phyloP scores from a whole-genome alignment of 2,797 vertebrate species.

The Mus minutoides region DNA sequence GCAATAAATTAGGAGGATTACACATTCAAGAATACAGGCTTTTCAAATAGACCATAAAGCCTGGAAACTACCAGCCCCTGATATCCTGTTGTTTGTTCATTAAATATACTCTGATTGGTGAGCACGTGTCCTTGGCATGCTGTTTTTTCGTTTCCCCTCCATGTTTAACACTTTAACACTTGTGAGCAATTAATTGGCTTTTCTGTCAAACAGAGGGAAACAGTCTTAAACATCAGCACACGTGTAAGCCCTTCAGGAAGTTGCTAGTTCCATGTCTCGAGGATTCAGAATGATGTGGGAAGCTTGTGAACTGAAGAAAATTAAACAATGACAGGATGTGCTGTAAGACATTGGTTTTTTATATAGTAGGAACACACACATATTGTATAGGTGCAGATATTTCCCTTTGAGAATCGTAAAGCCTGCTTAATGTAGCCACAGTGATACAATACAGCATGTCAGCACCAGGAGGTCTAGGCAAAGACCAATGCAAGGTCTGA shows the following conservation, averaged over 20 bases:
- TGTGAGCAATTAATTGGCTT: conserved; percentile 24
- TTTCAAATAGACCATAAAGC: not conserved
- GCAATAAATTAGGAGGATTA: conserved; percentile 21
- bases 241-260: not conserved
- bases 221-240: not conserved
- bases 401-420: not conserved
- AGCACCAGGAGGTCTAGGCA: not conserved
- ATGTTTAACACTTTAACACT: not conserved
- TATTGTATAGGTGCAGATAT: not conserved
- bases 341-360: not conserved
- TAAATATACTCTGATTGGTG: not conserved
- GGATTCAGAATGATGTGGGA: not conserved
- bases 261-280: not conserved
- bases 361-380: not conserved
- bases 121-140: not conserved
- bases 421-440: not conserved
- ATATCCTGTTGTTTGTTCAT: not conserved
- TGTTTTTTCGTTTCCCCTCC: not conserved
- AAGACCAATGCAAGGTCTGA: not conserved
- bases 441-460: not conserved
- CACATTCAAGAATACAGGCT: not conserved
- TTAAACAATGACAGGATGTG: not conserved
- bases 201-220: not conserved
- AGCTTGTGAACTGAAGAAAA: not conserved
- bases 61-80: not conserved